Evolutionary conservation across 2,888 invertebrate species (phyloP), one percentile per base, ranked within the genome.

Genomic region (Suillia variegata): DNA sequence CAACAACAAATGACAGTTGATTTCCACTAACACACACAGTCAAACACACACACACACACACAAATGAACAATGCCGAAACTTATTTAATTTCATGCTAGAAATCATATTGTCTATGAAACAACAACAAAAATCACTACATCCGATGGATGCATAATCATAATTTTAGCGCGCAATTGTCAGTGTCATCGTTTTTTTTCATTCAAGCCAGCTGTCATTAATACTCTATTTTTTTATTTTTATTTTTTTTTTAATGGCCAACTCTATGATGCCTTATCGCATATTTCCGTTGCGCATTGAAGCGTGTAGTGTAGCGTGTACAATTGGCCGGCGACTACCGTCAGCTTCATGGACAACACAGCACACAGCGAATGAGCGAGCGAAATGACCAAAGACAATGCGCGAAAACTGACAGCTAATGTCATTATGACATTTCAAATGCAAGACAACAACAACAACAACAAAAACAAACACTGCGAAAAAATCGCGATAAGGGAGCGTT

Each of bases 201-300:
- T 17, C 31, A n/a, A 33, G 53, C 13, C 64, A 56, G 58, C 56
- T 62, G 61, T 58, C 62, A 62, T 50, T 55, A 54, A 47, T 49
- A 54, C 34, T 47, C 15, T 52, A 17, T 33, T 55, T 53, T 26
- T 8, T 42, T 38, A 4, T 53, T 53, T n/a, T 6, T 34, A 10
- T 12, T 21, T 1, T 24, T 26, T n/a, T n/a, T n/a, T 12, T 26
- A 15, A 20, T 42, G 24, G 21, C 24, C 10, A 17, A n/a, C 54
- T 21, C 42, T 21, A 13, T 47, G 51, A 20, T 49, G 49, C 51
- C 53, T 26, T 47, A 31, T 54, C 54, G 15, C 17, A 49, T 26
- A 56, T 60, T 60, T 60, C 60, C 60, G 60, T 33, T 53, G 56
- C 47, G 56, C 56, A 60, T 24, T 60, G 24, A 56, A 60, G 60